Base-by-base conservation (phyloP, 2,797 vertebrate species). In the Hyperoplus lanceolatus region DNA sequence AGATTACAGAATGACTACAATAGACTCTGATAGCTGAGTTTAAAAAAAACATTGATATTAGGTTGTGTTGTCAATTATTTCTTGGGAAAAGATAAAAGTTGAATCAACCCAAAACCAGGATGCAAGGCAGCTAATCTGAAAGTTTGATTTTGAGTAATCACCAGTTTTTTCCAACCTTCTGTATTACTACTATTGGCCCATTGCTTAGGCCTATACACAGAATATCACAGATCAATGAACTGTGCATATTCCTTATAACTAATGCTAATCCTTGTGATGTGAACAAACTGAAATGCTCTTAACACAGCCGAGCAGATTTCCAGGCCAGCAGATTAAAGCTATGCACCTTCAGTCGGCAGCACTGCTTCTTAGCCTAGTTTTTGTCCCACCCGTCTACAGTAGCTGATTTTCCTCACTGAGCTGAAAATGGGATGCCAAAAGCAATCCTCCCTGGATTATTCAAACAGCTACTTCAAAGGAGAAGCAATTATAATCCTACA, bases 371-470 rank as follows among this genome's bases (percentile, higher is more conserved):
- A 79, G 66, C 76, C 79, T 81, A 45, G 73, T 39, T 39, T 36
- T 70, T 57, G 43, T 63, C 58, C 15, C 12, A 75, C 14, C 15
- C 29, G 29, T 29, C 29, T 29, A 29, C 3, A 29, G 38, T 3
- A 1, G 64, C 54, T 85, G 59, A 73, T 70, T 74, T 83, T 68
- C 61, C 67, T 66, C 8, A 5, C 73, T 78, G 81, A 89, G 86
- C 82, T 38, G 69, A 86, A 91, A 90, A 91, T 87, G 75, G 73
- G 89, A 91, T 79, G 85, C 88, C 82, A 75, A 77, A 64, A 90
- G 88, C 84, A 91, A 94, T 86, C 90, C 90, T 87, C 80, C 59
- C 77, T 81, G 84, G 92, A 91, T 93, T 92, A 91, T 87, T 90
- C 84, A 84, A 91, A 81, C 82, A 87, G 69, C 75, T 62, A 92